These are phyloP conservation scores for Callimorpha dominula DNA, from an alignment of 2,888 invertebrate genomes.

Conservation along the genomic window DNA sequence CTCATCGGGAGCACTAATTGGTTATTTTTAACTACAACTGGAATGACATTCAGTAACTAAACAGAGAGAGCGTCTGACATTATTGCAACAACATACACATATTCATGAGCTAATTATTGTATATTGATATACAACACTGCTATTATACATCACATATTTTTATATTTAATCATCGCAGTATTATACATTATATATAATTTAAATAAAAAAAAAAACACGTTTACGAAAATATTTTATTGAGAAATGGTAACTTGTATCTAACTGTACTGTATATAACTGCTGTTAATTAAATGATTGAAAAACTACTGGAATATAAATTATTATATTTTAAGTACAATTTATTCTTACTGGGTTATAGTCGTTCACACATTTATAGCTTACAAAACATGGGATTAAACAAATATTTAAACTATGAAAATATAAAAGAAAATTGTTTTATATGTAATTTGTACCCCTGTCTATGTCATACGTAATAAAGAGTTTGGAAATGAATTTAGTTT, in stretches of 20 bases:
- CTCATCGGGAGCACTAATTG: constrained; percentile 47
- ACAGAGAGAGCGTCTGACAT: constrained; percentile 43
- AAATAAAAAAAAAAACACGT: constrained; percentile 43
- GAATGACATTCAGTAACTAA: constrained; percentile 57
- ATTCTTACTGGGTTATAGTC: constrained; percentile 47
- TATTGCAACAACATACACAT: constrained; percentile 23
- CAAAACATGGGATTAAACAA: constrained; percentile 53
- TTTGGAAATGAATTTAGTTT: not conserved
- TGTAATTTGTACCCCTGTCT: constrained; percentile 48
- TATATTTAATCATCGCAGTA: constrained; percentile 3
- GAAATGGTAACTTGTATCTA: constrained; percentile 33
- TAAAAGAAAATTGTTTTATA: constrained; percentile 41
- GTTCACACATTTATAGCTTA: constrained; percentile 58
- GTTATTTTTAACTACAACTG: constrained; percentile 54
- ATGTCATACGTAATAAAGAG: constrained; percentile 23
- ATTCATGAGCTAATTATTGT: constrained; percentile 24
- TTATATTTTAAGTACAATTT: constrained; percentile 67
- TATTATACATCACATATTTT: constrained; percentile 16
- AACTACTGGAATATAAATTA: constrained; percentile 53
- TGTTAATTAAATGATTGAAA: constrained; percentile 20
- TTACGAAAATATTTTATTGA: constrained; percentile 42
- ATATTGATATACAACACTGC: constrained; percentile 31
- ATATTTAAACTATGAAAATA: constrained; percentile 54
- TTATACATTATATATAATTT: constrained; percentile 7
- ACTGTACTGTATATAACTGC: constrained; percentile 33